Evolutionary conservation across 2,888 invertebrate species (phyloP).

Genomic region (Spodoptera littoralis): DNA sequence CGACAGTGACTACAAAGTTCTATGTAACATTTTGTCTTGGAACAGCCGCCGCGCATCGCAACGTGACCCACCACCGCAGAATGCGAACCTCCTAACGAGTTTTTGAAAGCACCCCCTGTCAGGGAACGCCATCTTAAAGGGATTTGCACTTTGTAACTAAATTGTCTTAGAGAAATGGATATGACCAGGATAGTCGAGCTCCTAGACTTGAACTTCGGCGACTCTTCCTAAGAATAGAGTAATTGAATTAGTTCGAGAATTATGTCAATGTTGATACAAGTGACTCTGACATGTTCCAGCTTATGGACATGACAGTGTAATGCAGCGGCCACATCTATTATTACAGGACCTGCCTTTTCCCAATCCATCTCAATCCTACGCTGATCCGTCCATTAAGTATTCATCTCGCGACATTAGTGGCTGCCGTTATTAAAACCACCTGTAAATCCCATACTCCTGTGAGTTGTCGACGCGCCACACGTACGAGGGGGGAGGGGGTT

Average conservation of each 20-base stretch:
- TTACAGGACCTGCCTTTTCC: constrained; percentile 69
- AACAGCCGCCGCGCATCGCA: constrained; percentile 65
- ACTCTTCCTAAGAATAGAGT: constrained; percentile 14
- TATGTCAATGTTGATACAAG: background rate
- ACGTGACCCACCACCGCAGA: constrained; percentile 85
- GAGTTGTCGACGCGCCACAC: constrained; percentile 82
- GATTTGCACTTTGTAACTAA: constrained; percentile 86
- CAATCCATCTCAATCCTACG: constrained; percentile 69
- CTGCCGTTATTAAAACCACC: constrained; percentile 88
- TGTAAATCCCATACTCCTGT: constrained; percentile 83
- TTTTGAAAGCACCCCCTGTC: constrained; percentile 83
- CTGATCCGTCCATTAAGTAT: constrained; percentile 87
- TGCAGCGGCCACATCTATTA: constrained; percentile 67
- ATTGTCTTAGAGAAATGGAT: constrained; percentile 72
- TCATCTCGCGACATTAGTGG: constrained; percentile 87
- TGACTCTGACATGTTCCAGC: constrained; percentile 11
- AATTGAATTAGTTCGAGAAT: constrained; percentile 5
- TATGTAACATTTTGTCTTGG: constrained; percentile 79
- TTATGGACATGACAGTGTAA: constrained; percentile 38
- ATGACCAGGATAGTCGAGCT: constrained; percentile 56
- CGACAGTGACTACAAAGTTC: constrained; percentile 67
- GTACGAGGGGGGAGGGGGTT: constrained; percentile 68
- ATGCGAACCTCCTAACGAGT: constrained; percentile 85
- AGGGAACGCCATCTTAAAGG: constrained; percentile 82
- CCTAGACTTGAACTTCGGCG: constrained; percentile 18